A percentile compares a stretch with the other conserved stretches of the same genome.
Conservation (phyloP, 1,140 invertebrate genomes). For the Drosophila hydei region DNA sequence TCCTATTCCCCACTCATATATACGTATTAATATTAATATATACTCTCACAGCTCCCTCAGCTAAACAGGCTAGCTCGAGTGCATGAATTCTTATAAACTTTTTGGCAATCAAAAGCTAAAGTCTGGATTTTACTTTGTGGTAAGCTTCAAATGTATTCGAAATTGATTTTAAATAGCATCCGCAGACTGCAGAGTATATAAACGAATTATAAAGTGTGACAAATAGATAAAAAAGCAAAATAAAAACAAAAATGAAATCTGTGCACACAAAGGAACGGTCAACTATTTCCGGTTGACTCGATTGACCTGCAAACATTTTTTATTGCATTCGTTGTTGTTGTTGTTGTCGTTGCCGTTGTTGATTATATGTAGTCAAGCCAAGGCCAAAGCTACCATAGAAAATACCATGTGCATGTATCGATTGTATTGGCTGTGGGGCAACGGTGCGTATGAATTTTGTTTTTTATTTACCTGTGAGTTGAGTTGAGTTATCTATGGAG, state of each 20-base stretch:
- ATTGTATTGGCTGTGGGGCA: constrained; percentile 43
- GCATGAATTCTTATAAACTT: neutral
- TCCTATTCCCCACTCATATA: no score
- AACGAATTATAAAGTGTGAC: constrained; percentile 19
- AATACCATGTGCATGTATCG: constrained; percentile 40
- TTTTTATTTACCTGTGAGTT: constrained; percentile 14
- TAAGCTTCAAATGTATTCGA: neutral
- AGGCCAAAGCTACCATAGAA: constrained; percentile 27
- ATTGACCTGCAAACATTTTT: constrained; percentile 10
- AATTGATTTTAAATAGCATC: constrained; percentile 17
- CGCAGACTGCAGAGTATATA: neutral
- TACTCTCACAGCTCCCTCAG: no score
- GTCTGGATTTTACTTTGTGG: neutral
- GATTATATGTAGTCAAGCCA: constrained; percentile 14
- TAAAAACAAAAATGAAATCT: neutral
- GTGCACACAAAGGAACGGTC: constrained; percentile 23
- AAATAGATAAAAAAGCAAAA: constrained; percentile 5
- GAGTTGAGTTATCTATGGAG: neutral
- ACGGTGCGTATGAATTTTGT: constrained; percentile 55
- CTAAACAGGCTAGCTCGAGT: no score
- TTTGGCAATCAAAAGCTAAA: neutral
- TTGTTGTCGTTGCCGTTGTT: neutral
- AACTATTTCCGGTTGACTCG: constrained; percentile 42
- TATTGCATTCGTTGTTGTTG: neutral
- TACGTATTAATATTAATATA: no score